A percentile compares a stretch with the other conserved stretches of the same genome.
These are phyloP conservation scores for Rhizoglyphus robini DNA, from an alignment of 1,140 invertebrate species.

Conservation along the genomic window DNA sequence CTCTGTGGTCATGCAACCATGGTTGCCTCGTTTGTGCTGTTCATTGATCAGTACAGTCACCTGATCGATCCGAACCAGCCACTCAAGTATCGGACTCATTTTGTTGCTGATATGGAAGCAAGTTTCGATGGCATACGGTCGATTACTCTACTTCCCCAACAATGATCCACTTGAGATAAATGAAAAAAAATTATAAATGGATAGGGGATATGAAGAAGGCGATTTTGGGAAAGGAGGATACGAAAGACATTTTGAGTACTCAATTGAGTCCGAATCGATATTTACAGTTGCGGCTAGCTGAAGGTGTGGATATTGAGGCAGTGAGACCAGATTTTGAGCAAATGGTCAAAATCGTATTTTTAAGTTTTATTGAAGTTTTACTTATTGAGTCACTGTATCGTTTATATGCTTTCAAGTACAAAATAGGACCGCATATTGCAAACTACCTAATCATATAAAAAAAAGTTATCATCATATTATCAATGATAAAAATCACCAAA, in stretches of 20 bases:
- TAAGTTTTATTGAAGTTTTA: too few relatives aligned
- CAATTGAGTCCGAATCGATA: slow-evolving; percentile 24
- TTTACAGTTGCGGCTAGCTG: slow-evolving; percentile 1
- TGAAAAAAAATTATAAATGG: not conserved
- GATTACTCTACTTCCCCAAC: too few relatives aligned
- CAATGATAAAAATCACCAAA: too few relatives aligned
- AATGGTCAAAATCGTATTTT: slow-evolving; percentile 24
- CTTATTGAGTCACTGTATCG: slow-evolving; percentile 45
- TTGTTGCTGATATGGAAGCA: not conserved
- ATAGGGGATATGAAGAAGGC: not conserved
- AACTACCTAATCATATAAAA: too few relatives aligned
- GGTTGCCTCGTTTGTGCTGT: not conserved
- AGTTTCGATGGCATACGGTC: not conserved
- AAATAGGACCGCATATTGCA: too few relatives aligned
- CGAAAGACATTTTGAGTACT: slow-evolving; percentile 2
- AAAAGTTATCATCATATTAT: too few relatives aligned
- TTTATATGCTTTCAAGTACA: too few relatives aligned
- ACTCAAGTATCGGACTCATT: not conserved
- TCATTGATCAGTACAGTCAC: not conserved
- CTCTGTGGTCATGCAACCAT: not conserved
- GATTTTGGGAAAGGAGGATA: not conserved
- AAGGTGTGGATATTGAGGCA: slow-evolving; percentile 22
- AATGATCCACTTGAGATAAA: not conserved
- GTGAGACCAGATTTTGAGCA: slow-evolving; percentile 20
- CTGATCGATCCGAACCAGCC: not conserved